Evolutionary conservation across 2,888 invertebrate genomes (phyloP).

Genomic region (Aporophyla nigra): DNA sequence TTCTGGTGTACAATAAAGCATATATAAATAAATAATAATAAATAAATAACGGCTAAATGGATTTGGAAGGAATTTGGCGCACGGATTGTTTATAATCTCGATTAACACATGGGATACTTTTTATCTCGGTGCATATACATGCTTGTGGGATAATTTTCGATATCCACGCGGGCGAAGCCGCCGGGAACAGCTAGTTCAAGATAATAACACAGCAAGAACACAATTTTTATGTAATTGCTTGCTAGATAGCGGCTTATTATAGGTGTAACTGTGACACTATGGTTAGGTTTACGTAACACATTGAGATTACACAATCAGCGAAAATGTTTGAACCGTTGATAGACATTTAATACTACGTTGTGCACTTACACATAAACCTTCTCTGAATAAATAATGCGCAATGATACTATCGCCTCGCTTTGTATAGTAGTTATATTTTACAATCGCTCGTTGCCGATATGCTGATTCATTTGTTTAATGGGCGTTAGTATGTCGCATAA

Average conservation of each 20-base stretch:
- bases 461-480: conserved; percentile 39
- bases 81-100: too few relatives aligned
- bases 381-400: conserved; percentile 71
- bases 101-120: too few relatives aligned
- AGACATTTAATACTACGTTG: conserved; percentile 65
- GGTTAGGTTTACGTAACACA: conserved; percentile 37
- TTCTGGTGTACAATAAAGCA: too few relatives aligned
- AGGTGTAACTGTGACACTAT: conserved; percentile 26
- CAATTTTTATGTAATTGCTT: conserved; percentile 35
- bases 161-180: too few relatives aligned
- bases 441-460: conserved; percentile 43
- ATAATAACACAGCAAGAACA: conserved; percentile 39
- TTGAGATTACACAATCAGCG: conserved; percentile 58
- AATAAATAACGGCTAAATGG: too few relatives aligned
- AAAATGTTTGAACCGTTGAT: conserved; percentile 60
- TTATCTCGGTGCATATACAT: too few relatives aligned
- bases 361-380: conserved; percentile 55
- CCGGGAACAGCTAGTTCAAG: conserved; percentile 1
- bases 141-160: too few relatives aligned
- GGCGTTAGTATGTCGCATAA: conserved; percentile 19
- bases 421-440: conserved; percentile 44
- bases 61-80: too few relatives aligned
- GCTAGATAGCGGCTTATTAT: conserved; percentile 11
- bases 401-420: conserved; percentile 67
- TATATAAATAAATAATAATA: too few relatives aligned